These are phyloP conservation scores for Chironomus tentans DNA, from an alignment of 2,888 invertebrate genomes.

Conservation along the genomic window DNA sequence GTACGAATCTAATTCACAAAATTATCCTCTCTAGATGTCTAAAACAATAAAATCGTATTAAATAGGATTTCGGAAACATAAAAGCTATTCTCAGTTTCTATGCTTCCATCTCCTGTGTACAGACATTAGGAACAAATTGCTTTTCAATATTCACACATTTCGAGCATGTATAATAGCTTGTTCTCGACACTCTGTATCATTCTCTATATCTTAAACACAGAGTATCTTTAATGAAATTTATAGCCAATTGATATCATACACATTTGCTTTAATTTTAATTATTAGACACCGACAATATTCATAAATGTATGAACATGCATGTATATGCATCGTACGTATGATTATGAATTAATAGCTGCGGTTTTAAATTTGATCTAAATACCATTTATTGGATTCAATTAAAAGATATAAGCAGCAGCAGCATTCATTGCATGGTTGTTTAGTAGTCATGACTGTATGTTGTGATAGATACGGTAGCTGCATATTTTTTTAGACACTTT, in stretches of 20 bases:
- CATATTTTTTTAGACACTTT: too few relatives aligned
- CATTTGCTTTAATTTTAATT: neutral
- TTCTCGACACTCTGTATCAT: too few relatives aligned
- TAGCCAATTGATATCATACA: neutral
- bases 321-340: neutral
- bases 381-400: conserved; percentile 7
- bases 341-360: conserved; percentile 6
- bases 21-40: too few relatives aligned
- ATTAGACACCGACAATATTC: neutral
- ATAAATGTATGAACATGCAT: neutral
- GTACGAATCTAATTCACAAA: too few relatives aligned
- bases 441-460: too few relatives aligned
- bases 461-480: neutral
- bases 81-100: neutral
- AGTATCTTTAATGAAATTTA: too few relatives aligned
- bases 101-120: neutral
- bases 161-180: too few relatives aligned
- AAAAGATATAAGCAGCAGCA: neutral
- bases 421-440: neutral
- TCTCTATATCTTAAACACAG: too few relatives aligned
- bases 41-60: too few relatives aligned
- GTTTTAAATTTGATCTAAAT: conserved; percentile 1
- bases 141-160: neutral
- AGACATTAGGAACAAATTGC: neutral
- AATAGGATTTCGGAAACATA: too few relatives aligned